A percentile compares a stretch with the other conserved stretches of the same genome.
Conservation (phyloP, 2,113 vertebrate species). For the Lichenostomus cassidix region DNA sequence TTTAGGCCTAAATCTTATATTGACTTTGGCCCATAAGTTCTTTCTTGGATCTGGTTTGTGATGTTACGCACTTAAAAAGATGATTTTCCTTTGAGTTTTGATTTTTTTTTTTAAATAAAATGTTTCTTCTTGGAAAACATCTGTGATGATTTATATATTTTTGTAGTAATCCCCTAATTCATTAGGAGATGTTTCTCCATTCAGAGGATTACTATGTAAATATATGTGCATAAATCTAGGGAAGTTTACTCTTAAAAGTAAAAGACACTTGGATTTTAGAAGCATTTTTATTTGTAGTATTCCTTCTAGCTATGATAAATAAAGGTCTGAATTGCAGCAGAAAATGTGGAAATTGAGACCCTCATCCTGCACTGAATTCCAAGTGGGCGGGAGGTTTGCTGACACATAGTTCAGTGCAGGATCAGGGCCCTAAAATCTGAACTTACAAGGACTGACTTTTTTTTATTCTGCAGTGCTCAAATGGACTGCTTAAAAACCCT, state of each 20-base stretch:
- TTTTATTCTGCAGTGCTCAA: constrained; percentile 45
- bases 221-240: constrained; percentile 45
- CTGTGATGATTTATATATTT: constrained; percentile 36
- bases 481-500: constrained; percentile 52
- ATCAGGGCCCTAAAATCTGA: constrained; percentile 40
- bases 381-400: constrained; percentile 10
- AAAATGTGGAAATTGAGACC: neutral
- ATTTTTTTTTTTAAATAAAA: neutral
- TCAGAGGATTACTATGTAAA: constrained; percentile 49
- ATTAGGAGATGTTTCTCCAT: neutral
- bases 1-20: neutral
- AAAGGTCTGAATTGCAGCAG: constrained; percentile 15
- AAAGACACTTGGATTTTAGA: constrained; percentile 8
- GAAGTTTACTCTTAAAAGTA: constrained; percentile 50
- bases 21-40: neutral
- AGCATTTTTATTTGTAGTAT: constrained; percentile 34
- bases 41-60: neutral
- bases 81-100: neutral
- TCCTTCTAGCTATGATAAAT: constrained; percentile 48
- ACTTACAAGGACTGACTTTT: neutral
- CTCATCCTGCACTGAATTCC: constrained; percentile 10
- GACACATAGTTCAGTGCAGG: neutral
- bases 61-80: neutral
- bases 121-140: constrained; percentile 14
- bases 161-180: constrained; percentile 34